Base-by-base conservation (phyloP, 2,797 vertebrate genomes). In the Phoebastria nigripes region DNA sequence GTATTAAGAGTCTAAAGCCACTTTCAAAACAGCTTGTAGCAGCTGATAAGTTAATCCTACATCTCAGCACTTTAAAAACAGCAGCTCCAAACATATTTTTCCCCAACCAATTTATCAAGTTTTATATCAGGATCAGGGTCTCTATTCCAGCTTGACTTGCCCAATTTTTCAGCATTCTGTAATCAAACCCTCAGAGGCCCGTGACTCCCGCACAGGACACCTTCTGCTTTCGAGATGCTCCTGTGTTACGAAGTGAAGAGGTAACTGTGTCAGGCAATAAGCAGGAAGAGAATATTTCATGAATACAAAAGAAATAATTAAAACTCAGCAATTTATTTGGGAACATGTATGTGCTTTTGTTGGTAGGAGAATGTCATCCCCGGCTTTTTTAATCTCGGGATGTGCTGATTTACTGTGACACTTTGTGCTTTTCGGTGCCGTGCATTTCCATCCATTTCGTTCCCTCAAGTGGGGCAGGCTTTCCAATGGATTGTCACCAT, bases 401-500 rank as follows among this genome's bases (percentile, higher is more conserved):
- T 82, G 78, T 4, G 1, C 80, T 92, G 92, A 82, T 87, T 79
- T 77, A 77, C 74, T 67, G 72, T 86, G 92, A 76, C 85, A 80
- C 94, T 89, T 11, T 2, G 46, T 65, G 79, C 67, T 76, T 62
- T 80, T 74, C 41, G 1, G 37, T 42, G 88, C 47, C 5, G 5
- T n/a, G 37, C 67, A 13, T 83, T 93, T 61, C 89, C 73, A 96
- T 84, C 84, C 67, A 37, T 69, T 87, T n/a, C 37, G 1, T 66
- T 87, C 94, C 47, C 71, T 72, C 47, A 33, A 80, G 80, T 91
- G 77, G 93, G 87, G 65, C 47, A 77, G 72, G 66, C 59, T 92
- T 96, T 87, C 92, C 96, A 92, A 8, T 35, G 90, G 94, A 71
- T 94, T 93, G 92, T 89, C 83, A 94, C 91, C 76, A 59, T 95